These are phyloP conservation scores for Leucoraja erinaceus DNA, from an alignment of 2,113 vertebrate genomes.

Conservation along the genomic window DNA sequence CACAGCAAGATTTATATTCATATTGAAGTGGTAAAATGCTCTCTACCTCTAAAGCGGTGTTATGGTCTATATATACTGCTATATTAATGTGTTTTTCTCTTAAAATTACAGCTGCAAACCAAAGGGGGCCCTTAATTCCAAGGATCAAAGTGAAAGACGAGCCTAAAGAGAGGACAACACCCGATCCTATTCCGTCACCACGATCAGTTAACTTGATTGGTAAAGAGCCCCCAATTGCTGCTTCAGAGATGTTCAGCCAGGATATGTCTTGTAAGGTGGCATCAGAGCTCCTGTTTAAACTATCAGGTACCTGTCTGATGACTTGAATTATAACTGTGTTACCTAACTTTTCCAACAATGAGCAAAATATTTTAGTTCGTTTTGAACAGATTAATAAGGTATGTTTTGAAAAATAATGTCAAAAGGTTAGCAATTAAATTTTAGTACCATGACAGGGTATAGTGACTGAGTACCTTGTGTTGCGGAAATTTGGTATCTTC, in stretches of 20 bases:
- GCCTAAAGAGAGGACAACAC: constrained; percentile 71
- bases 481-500: not conserved
- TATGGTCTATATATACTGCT: not conserved
- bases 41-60: not conserved
- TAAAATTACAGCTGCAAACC: constrained; percentile 82
- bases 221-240: constrained; percentile 60
- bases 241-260: constrained; percentile 66
- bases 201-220: constrained; percentile 69
- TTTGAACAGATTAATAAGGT: not conserved
- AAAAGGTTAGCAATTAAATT: not conserved
- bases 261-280: constrained; percentile 90
- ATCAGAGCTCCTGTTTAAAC: constrained; percentile 93
- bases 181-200: constrained; percentile 57
- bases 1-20: not conserved
- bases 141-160: constrained; percentile 90
- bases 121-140: constrained; percentile 86
- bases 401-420: not conserved
- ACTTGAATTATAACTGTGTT: constrained; percentile 43
- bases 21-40: not conserved
- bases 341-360: not conserved
- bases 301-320: constrained; percentile 74
- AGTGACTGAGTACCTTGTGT: not conserved
- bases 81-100: constrained; percentile 40
- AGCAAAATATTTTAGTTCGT: not conserved
- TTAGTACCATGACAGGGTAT: not conserved